Evolutionary conservation across 2,113 vertebrate genomes (phyloP).

Genomic region (Apteryx mantelli): DNA sequence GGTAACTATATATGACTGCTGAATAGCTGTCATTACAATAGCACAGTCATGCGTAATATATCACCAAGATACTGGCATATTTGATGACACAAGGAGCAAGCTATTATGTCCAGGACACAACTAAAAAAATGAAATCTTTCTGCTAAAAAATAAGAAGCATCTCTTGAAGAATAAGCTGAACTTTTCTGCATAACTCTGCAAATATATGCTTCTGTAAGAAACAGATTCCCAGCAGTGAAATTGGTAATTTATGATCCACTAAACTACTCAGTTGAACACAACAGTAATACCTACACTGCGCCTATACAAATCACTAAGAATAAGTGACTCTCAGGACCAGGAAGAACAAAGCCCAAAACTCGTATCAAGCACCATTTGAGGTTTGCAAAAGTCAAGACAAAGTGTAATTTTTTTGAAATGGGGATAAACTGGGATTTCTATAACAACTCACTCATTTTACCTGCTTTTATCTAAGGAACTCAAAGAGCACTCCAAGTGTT

Average conservation of each 20-base stretch:
- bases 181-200: neutral
- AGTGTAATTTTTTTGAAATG: constrained; percentile 32
- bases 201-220: neutral
- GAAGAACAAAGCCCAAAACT: constrained; percentile 47
- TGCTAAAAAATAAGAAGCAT: neutral
- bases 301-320: constrained; percentile 60
- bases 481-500: constrained; percentile 69
- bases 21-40: constrained; percentile 44
- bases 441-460: constrained; percentile 59
- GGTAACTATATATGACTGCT: constrained; percentile 40
- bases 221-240: constrained; percentile 2
- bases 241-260: constrained; percentile 52
- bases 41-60: constrained; percentile 57
- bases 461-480: constrained; percentile 66
- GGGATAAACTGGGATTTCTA: constrained; percentile 66
- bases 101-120: neutral
- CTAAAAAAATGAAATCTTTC: constrained; percentile 10
- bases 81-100: constrained; percentile 52
- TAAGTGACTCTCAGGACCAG: constrained; percentile 49
- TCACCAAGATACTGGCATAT: constrained; percentile 52
- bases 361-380: constrained; percentile 54
- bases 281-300: constrained; percentile 45
- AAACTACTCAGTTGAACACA: constrained; percentile 55
- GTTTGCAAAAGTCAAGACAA: constrained; percentile 58
- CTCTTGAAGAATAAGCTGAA: neutral